phyloP scores from a whole-genome alignment of 2,113 vertebrate genomes.

The Thomomys bottae region DNA sequence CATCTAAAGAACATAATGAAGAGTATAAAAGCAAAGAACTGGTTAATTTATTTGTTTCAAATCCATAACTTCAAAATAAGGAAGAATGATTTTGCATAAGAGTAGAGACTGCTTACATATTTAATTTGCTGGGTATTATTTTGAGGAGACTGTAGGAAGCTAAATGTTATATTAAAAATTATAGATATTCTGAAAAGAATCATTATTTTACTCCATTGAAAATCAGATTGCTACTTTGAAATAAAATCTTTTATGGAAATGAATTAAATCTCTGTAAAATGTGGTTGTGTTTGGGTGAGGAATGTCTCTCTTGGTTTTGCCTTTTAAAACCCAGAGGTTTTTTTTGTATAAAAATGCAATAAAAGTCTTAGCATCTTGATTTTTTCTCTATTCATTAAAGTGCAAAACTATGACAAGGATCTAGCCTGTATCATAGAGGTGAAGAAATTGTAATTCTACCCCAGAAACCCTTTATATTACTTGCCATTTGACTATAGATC shows the following conservation, averaged over 20 bases:
- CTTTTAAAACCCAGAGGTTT: background rate
- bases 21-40: constrained; percentile 8
- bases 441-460: constrained; percentile 58
- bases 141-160: background rate
- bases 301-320: background rate
- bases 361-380: constrained; percentile 52
- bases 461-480: constrained; percentile 62
- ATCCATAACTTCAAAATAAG: constrained; percentile 4
- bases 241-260: constrained; percentile 65
- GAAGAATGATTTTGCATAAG: background rate
- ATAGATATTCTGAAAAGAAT: constrained; percentile 48
- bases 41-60: constrained; percentile 24
- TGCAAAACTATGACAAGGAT: constrained; percentile 52
- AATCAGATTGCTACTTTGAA: constrained; percentile 55
- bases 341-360: constrained; percentile 46
- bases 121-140: constrained; percentile 21
- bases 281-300: constrained; percentile 34
- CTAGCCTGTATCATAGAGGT: constrained; percentile 51
- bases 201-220: constrained; percentile 59
- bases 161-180: constrained; percentile 48
- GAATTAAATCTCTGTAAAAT: constrained; percentile 50
- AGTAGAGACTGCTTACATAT: constrained; percentile 41
- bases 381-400: constrained; percentile 69
- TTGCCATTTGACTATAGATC: constrained; percentile 48
- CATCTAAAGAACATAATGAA: constrained; percentile 33